Percentiles rank a stretch among this genome's conserved stretches.
These are phyloP conservation scores for Chelidonichthys spinosus DNA, from an alignment of 2,797 vertebrate genomes.

Conservation along the genomic window DNA sequence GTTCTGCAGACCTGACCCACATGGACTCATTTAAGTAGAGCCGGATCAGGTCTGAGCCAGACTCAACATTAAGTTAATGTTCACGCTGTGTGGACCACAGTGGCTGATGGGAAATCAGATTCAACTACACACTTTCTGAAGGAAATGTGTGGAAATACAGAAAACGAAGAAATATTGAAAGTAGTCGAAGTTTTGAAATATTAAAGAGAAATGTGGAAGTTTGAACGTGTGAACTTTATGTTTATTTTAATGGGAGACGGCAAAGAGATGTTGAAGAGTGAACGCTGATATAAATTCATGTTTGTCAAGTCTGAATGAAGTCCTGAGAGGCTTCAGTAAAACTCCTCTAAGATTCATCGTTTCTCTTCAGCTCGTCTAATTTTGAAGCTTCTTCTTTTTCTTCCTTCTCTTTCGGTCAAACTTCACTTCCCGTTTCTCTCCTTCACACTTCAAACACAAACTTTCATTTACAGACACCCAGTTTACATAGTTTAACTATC, in stretches of 20 bases:
- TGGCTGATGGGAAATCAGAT: neutral
- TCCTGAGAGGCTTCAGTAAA: neutral
- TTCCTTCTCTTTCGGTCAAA: neutral
- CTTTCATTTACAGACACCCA: too few species aligned
- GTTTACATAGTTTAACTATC: too few species aligned
- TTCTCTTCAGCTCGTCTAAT: neutral
- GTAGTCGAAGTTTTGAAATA: neutral
- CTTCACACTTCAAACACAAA: neutral
- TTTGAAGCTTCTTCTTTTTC: neutral
- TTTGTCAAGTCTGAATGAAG: neutral
- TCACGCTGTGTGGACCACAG: neutral
- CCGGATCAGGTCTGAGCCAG: too few species aligned
- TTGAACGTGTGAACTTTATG: neutral
- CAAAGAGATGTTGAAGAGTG: too few species aligned
- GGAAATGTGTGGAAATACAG: neutral
- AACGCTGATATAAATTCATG: too few species aligned
- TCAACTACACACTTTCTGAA: neutral
- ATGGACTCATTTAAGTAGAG: neutral
- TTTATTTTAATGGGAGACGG: neutral
- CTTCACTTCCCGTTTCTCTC: neutral
- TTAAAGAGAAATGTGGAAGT: neutral
- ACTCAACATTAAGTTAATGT: too few species aligned
- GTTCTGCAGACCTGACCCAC: neutral
- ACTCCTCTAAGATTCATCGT: neutral
- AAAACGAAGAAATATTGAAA: neutral